Percentiles rank a stretch among this genome's conserved stretches.
These are phyloP conservation scores for Sparidentex hasta DNA, from an alignment of 2,797 vertebrate species.

Conservation along the genomic window DNA sequence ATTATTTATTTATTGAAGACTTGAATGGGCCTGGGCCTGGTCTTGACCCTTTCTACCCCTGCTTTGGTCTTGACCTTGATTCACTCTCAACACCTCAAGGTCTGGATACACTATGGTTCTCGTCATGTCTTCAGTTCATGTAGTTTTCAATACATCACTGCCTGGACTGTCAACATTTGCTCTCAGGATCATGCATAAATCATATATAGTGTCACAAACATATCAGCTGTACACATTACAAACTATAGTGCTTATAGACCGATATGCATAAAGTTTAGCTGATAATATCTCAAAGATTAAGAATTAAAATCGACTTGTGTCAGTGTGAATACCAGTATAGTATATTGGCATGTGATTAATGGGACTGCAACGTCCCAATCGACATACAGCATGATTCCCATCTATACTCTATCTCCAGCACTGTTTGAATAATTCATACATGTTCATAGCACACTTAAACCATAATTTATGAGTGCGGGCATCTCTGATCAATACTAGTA, in stretches of 20 bases:
- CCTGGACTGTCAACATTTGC: background rate
- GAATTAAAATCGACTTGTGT: background rate
- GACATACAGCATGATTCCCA: background rate
- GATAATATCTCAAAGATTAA: background rate
- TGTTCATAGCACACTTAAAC: constrained; percentile 35
- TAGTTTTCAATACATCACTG: too few relatives aligned
- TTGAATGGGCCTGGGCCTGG: too few relatives aligned
- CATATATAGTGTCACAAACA: background rate
- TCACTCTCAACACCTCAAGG: too few relatives aligned
- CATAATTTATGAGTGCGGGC: constrained; percentile 43
- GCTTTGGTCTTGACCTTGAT: too few relatives aligned
- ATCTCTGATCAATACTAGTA: constrained; percentile 48
- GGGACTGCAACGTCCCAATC: constrained; percentile 11
- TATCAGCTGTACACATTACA: background rate
- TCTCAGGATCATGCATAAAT: background rate
- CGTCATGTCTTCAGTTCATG: too few relatives aligned
- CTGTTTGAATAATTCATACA: constrained; percentile 47
- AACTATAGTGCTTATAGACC: background rate
- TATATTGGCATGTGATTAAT: constrained; percentile 17
- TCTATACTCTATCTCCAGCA: constrained; percentile 21
- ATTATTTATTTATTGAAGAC: too few relatives aligned
- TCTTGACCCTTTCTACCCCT: too few relatives aligned
- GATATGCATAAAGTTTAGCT: background rate
- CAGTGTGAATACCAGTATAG: background rate
- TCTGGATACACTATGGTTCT: too few relatives aligned